Percentiles rank a stretch among this genome's conserved stretches.
These are phyloP conservation scores for Onthophagus taurus DNA, from an alignment of 1,140 invertebrate species.

Conservation along the genomic window DNA sequence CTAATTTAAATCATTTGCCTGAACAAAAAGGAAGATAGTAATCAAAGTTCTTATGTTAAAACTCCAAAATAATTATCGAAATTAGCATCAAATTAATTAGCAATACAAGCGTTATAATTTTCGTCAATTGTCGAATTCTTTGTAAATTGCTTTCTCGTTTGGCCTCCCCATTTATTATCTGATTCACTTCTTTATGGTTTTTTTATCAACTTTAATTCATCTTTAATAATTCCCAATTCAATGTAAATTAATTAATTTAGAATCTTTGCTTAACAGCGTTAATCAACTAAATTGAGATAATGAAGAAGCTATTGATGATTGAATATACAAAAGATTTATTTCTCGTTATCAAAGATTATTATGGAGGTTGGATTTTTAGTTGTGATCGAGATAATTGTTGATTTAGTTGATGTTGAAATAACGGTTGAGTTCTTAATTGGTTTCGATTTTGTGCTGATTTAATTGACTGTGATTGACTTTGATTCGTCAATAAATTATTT, in stretches of 20 bases:
- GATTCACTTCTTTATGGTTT: slow-evolving; percentile 38
- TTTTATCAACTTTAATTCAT: slow-evolving; percentile 40
- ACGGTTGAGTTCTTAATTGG: slow-evolving; percentile 31
- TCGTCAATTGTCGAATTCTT: slow-evolving; percentile 81
- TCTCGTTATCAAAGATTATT: slow-evolving; percentile 22
- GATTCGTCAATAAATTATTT: slow-evolving; percentile 26
- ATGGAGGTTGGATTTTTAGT: background rate
- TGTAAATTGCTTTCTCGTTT: slow-evolving; percentile 68
- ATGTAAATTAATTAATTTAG: slow-evolving; percentile 19
- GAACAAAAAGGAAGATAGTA: slow-evolving; percentile 72
- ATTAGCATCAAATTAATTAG: slow-evolving; percentile 73
- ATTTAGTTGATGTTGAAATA: background rate
- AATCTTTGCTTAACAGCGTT: slow-evolving; percentile 45
- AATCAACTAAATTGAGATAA: slow-evolving; percentile 47
- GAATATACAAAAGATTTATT: slow-evolving; percentile 16
- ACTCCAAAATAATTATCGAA: slow-evolving; percentile 79
- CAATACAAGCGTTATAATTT: slow-evolving; percentile 82
- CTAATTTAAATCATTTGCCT: slow-evolving; percentile 65
- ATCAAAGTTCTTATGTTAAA: slow-evolving; percentile 70
- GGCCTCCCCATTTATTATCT: slow-evolving; percentile 40
- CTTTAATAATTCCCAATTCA: slow-evolving; percentile 52
- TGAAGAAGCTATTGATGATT: slow-evolving; percentile 37
- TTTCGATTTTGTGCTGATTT: background rate
- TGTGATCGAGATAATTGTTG: slow-evolving; percentile 3
- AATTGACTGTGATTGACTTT: too few species aligned